These are phyloP conservation scores for Reticulitermes lucifugus DNA, from an alignment of 2,888 invertebrate genomes.

Conservation along the genomic window DNA sequence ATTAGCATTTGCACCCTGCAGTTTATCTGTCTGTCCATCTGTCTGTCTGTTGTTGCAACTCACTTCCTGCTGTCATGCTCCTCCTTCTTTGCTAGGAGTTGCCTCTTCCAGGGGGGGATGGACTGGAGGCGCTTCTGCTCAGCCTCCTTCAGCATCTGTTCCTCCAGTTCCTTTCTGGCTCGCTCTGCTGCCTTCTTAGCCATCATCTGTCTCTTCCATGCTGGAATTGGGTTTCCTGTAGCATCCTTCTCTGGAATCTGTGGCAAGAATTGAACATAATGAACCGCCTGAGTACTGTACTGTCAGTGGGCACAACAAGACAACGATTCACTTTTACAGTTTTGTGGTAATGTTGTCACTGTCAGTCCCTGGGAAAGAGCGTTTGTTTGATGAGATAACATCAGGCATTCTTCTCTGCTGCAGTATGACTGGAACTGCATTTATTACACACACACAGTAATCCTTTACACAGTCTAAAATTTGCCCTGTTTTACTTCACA, in stretches of 20 bases:
- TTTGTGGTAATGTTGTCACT: no score
- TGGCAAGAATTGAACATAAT: neutral
- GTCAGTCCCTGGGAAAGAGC: no score
- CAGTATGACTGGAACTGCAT: no score
- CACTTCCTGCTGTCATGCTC: conserved; percentile 83
- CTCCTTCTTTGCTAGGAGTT: conserved; percentile 85
- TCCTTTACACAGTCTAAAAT: no score
- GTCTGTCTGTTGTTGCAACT: conserved; percentile 56
- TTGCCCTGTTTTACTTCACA: no score
- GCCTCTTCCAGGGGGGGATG: conserved; percentile 95
- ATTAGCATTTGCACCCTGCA: neutral
- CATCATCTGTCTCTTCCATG: conserved; percentile 96
- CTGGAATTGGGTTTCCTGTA: conserved; percentile 89
- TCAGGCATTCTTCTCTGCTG: no score
- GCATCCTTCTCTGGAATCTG: conserved; percentile 91
- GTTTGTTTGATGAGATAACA: no score
- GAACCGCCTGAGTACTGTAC: neutral
- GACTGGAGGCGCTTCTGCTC: conserved; percentile 86
- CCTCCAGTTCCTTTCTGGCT: conserved; percentile 90
- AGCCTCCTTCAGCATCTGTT: conserved; percentile 84
- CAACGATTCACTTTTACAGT: no score
- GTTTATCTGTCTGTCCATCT: neutral
- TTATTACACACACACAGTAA: no score
- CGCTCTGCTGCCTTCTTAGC: conserved; percentile 95
- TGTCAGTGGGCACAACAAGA: no score